Evolutionary conservation across 2,113 vertebrate genomes (phyloP).

Genomic region (Fulmarus glacialis): DNA sequence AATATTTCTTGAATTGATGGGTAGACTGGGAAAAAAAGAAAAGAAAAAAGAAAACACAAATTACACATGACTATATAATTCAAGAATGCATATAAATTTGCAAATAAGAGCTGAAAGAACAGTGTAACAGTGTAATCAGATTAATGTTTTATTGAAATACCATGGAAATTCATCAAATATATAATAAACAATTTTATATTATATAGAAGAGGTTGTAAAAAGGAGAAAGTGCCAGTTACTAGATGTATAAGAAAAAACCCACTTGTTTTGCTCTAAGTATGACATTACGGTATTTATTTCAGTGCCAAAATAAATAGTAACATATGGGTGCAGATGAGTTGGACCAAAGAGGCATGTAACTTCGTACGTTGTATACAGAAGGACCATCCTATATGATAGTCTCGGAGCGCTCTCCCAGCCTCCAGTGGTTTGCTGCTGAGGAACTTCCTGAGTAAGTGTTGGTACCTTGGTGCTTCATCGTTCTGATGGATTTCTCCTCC

Average conservation of each 20-base stretch:
- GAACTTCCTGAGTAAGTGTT: neutral
- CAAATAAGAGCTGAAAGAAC: neutral
- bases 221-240: neutral
- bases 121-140: neutral
- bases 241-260: neutral
- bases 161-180: neutral
- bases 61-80: neutral
- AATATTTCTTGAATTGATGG: neutral
- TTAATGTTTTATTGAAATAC: neutral
- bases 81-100: neutral
- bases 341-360: neutral
- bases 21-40: neutral
- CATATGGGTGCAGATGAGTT: neutral
- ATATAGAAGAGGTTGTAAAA: neutral
- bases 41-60: neutral
- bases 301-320: neutral
- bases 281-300: neutral
- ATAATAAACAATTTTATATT: neutral
- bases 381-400: neutral
- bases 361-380: neutral
- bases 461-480: neutral
- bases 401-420: neutral
- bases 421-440: neutral
- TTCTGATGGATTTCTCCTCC: neutral
- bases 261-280: neutral